phyloP scores from a whole-genome alignment of 2,888 invertebrate species.

The Leucoma salicis region DNA sequence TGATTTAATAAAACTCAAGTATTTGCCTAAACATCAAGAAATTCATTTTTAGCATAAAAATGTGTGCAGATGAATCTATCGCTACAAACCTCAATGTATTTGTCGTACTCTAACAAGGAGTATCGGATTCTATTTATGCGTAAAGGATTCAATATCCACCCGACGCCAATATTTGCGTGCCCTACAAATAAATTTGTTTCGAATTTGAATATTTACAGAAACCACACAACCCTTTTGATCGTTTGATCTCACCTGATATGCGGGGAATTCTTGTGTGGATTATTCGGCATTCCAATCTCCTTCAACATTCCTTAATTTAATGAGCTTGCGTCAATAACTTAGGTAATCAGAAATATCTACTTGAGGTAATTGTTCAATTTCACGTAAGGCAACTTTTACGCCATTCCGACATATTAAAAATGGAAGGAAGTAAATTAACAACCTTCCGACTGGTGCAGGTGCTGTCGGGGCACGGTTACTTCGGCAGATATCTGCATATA shows the following conservation, averaged over 20 bases:
- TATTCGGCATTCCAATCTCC: not conserved
- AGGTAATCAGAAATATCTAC: not conserved
- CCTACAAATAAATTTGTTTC: slow-evolving; percentile 3
- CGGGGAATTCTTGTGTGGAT: not conserved
- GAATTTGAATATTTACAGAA: slow-evolving; percentile 1
- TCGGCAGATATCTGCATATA: too few species aligned
- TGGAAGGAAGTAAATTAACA: too few species aligned
- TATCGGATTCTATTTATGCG: not conserved
- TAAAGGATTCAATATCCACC: slow-evolving; percentile 1
- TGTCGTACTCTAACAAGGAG: not conserved
- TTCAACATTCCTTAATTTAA: not conserved
- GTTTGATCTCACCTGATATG: not conserved
- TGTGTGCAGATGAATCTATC: too few species aligned
- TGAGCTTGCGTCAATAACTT: not conserved
- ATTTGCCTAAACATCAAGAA: too few species aligned
- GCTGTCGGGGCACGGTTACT: too few species aligned
- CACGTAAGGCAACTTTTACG: too few species aligned
- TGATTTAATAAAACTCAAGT: too few species aligned
- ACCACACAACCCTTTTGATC: not conserved
- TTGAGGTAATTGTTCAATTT: too few species aligned
- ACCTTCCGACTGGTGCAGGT: too few species aligned
- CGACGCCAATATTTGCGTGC: slow-evolving; percentile 1
- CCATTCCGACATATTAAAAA: too few species aligned
- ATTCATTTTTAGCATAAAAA: too few species aligned
- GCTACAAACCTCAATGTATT: not conserved